phyloP scores from a whole-genome alignment of 2,113 vertebrate genomes.

The Stigmatopora nigra region DNA sequence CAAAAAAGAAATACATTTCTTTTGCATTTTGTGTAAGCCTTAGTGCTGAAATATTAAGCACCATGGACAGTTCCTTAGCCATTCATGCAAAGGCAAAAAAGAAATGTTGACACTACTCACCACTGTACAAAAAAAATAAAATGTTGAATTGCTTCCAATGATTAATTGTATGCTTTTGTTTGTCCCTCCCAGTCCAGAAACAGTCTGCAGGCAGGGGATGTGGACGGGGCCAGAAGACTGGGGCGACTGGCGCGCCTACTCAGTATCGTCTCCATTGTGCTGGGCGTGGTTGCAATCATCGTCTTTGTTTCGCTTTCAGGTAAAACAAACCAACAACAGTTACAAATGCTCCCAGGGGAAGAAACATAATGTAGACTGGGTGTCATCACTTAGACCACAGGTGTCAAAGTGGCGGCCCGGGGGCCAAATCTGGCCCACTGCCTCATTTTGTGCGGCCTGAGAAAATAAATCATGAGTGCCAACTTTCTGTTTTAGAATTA shows the following conservation, averaged over 20 bases:
- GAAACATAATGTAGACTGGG: too few species aligned
- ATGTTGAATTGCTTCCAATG: background rate
- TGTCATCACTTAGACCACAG: too few species aligned
- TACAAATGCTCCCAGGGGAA: too few species aligned
- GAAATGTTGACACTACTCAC: too few species aligned
- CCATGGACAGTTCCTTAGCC: background rate
- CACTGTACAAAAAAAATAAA: too few species aligned
- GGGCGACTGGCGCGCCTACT: constrained; percentile 61
- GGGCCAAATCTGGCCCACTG: too few species aligned
- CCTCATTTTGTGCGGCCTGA: too few species aligned
- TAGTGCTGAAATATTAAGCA: background rate
- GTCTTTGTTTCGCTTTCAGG: constrained; percentile 48
- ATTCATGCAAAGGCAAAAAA: background rate
- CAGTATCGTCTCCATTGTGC: constrained; percentile 51
- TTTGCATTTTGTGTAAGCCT: background rate
- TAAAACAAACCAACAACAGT: background rate
- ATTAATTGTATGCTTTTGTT: constrained; percentile 8
- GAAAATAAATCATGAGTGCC: too few species aligned
- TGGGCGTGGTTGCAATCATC: constrained; percentile 51
- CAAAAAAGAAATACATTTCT: background rate
- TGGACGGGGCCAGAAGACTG: constrained; percentile 57
- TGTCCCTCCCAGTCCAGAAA: constrained; percentile 56
- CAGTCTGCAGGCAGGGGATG: constrained; percentile 60
- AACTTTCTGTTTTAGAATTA: too few species aligned
- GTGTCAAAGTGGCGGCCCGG: too few species aligned